A percentile compares a stretch with the other conserved stretches of the same genome.
Evolutionary conservation across 2,888 invertebrate genomes (phyloP).

Genomic region (Spatulosminthurus flaviceps): DNA sequence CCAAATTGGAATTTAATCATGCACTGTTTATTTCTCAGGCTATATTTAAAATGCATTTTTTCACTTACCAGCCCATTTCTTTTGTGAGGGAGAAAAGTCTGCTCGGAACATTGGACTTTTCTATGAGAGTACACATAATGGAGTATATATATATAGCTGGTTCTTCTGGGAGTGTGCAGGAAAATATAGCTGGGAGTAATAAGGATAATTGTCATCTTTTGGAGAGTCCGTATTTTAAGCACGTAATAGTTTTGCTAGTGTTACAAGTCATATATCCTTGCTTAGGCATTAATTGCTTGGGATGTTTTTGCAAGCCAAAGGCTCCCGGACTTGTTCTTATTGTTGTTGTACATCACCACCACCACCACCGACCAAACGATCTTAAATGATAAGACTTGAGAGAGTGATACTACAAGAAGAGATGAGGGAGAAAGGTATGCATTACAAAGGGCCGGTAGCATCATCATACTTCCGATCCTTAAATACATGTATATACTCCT

Average conservation of each 20-base stretch:
- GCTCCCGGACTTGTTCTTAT: slow-evolving; percentile 23
- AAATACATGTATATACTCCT: neutral
- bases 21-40: neutral
- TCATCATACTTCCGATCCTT: no score
- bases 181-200: neutral
- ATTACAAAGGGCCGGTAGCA: neutral
- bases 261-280: neutral
- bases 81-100: no score
- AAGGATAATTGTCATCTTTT: neutral
- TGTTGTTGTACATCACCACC: neutral
- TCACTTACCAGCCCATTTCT: no score
- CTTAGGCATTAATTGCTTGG: neutral
- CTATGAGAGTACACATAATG: no score
- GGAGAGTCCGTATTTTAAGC: neutral
- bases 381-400: neutral
- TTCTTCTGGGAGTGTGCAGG: no score
- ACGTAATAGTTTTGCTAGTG: neutral
- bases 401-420: neutral
- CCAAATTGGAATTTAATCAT: slow-evolving; percentile 2
- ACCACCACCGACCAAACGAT: no score
- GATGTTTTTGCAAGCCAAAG: slow-evolving; percentile 1
- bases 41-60: slow-evolving; percentile 5
- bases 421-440: neutral
- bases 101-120: no score
- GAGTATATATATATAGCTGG: no score